Percentiles rank a stretch among this genome's conserved stretches.
These are phyloP conservation scores for Gymnocypris eckloni DNA, from an alignment of 2,797 vertebrate genomes.

Conservation along the genomic window DNA sequence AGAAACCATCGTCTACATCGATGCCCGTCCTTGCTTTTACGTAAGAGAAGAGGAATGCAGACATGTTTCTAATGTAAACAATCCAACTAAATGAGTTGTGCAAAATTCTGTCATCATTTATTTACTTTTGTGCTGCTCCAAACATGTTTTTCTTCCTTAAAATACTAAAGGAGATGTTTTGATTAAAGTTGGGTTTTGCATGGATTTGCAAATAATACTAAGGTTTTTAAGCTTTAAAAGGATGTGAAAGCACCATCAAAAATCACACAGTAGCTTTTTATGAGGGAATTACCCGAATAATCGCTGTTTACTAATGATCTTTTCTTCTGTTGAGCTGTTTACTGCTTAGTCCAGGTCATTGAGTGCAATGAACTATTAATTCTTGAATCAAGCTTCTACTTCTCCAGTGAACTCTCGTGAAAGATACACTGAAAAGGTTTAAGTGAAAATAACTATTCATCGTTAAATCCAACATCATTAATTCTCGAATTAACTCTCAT, in stretches of 20 bases:
- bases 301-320: background rate
- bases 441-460: background rate
- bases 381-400: background rate
- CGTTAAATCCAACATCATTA: background rate
- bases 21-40: constrained; percentile 31
- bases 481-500: background rate
- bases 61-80: constrained; percentile 53
- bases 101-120: background rate
- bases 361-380: background rate
- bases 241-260: background rate
- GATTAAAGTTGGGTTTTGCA: background rate
- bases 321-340: background rate
- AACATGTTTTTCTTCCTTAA: background rate
- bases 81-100: constrained; percentile 14
- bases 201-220: background rate
- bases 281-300: no score
- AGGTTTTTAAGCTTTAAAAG: background rate
- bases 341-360: background rate
- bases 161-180: background rate
- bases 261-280: background rate
- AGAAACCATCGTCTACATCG: constrained; percentile 31
- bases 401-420: background rate
- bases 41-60: constrained; percentile 44
- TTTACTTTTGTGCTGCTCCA: background rate
- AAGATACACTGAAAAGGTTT: background rate